Conservation (phyloP, 2,113 vertebrate genomes). For the Chloebia gouldiae region DNA sequence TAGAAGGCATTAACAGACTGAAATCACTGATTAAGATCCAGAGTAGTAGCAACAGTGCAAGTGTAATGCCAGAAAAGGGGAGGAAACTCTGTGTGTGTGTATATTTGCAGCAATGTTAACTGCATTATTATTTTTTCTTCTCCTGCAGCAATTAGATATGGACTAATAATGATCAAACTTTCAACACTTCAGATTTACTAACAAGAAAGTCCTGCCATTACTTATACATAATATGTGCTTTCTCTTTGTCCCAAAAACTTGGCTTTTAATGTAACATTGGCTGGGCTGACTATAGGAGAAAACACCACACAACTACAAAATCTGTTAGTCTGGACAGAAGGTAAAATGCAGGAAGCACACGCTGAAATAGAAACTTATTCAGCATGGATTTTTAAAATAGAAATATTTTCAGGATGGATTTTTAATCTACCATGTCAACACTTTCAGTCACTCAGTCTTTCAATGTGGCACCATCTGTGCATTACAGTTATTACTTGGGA, state of each 20-base stretch:
- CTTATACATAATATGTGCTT: not conserved
- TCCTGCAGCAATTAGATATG: not conserved
- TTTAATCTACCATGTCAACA: slow-evolving; percentile 23
- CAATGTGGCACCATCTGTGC: slow-evolving; percentile 41
- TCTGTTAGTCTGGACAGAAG: not conserved
- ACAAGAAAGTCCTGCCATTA: not conserved
- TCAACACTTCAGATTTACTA: not conserved
- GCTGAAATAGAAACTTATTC: not conserved
- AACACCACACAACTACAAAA: not conserved
- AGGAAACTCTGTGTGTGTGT: not conserved
- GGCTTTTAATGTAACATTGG: not conserved
- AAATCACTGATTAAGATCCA: not conserved
- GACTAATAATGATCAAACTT: not conserved
- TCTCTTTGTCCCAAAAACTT: not conserved
- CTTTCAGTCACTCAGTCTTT: slow-evolving; percentile 31
- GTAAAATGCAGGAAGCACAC: not conserved
- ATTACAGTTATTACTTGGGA: slow-evolving; percentile 22
- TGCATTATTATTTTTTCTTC: not conserved
- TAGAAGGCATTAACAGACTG: not conserved
- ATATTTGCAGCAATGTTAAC: not conserved
- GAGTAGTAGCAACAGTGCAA: not conserved
- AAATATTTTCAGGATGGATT: slow-evolving; percentile 25
- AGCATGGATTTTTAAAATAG: not conserved
- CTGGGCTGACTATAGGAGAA: not conserved
- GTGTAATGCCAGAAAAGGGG: not conserved